These are phyloP conservation scores for Drosophila paramelanica DNA, from an alignment of 2,888 invertebrate species.

Conservation along the genomic window DNA sequence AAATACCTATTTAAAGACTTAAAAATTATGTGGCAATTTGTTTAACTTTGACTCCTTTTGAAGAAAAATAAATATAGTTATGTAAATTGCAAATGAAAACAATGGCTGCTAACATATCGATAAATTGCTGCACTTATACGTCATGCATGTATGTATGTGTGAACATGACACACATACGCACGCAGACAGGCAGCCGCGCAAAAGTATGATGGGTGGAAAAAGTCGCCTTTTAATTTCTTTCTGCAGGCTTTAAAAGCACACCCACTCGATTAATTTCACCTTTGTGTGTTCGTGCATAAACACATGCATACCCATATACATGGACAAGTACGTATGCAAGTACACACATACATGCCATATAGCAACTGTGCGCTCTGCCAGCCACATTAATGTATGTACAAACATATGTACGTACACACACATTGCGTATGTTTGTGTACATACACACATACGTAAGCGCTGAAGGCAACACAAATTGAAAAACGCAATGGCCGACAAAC, in stretches of 20 bases:
- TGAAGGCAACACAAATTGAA: conserved; percentile 69
- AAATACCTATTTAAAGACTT: background rate
- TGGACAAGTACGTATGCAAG: conserved; percentile 4
- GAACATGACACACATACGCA: conserved; percentile 10
- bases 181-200: background rate
- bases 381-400: conserved; percentile 29
- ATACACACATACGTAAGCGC: conserved; percentile 30
- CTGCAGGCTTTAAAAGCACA: conserved; percentile 45
- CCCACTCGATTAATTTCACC: conserved; percentile 55
- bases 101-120: conserved; percentile 14
- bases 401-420: conserved; percentile 4
- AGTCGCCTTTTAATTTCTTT: conserved; percentile 35
- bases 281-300: conserved; percentile 17
- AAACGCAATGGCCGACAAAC: conserved; percentile 77
- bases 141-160: background rate
- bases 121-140: conserved; percentile 15
- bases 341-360: conserved; percentile 18
- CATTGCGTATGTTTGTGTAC: conserved; percentile 7
- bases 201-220: conserved; percentile 11
- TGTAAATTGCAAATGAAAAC: conserved; percentile 5
- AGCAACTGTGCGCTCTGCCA: conserved; percentile 47
- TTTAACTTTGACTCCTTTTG: background rate
- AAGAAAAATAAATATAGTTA: background rate
- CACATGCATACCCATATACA: conserved; percentile 4
- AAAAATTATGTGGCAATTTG: background rate